These are phyloP conservation scores for Labeo calbasu DNA, from an alignment of 2,797 vertebrate genomes.

Conservation along the genomic window DNA sequence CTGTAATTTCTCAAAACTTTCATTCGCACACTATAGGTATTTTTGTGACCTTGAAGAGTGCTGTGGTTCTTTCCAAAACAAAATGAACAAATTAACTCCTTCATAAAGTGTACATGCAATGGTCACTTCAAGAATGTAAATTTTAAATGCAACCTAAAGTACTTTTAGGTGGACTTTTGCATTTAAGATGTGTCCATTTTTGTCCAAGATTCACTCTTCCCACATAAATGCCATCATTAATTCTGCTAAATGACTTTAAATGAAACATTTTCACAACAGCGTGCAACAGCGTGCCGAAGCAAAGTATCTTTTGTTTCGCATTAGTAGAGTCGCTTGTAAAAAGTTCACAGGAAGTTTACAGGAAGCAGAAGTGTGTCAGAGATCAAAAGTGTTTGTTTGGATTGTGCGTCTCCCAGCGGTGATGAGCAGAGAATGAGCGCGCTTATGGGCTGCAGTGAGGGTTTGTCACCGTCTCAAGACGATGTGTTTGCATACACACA, in stretches of 20 bases:
- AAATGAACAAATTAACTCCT: too few species aligned
- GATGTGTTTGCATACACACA: slow-evolving; percentile 80
- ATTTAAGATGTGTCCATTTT: too few species aligned
- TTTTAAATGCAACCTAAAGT: background rate
- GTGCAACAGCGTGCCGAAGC: slow-evolving; percentile 6
- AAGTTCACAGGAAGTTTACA: slow-evolving; percentile 74
- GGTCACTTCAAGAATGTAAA: too few species aligned
- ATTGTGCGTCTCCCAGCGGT: slow-evolving; percentile 78
- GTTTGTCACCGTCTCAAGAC: slow-evolving; percentile 84
- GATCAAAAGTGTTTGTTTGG: slow-evolving; percentile 81
- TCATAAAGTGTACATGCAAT: too few species aligned
- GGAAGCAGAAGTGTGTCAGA: slow-evolving; percentile 65
- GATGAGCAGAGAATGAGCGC: slow-evolving; percentile 69
- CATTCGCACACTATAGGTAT: too few species aligned
- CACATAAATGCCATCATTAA: background rate
- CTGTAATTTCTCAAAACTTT: background rate
- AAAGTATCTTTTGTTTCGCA: slow-evolving; percentile 55
- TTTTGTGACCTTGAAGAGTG: too few species aligned
- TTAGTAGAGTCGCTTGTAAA: slow-evolving; percentile 68
- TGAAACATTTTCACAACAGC: background rate
- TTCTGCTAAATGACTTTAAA: background rate
- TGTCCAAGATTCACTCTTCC: background rate
- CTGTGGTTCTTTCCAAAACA: too few species aligned
- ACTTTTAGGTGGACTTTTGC: background rate
- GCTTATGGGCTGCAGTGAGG: slow-evolving; percentile 83